Conservation (phyloP, 53 echinoderm and acorn worm species). For the Holothuria scabra region DNA sequence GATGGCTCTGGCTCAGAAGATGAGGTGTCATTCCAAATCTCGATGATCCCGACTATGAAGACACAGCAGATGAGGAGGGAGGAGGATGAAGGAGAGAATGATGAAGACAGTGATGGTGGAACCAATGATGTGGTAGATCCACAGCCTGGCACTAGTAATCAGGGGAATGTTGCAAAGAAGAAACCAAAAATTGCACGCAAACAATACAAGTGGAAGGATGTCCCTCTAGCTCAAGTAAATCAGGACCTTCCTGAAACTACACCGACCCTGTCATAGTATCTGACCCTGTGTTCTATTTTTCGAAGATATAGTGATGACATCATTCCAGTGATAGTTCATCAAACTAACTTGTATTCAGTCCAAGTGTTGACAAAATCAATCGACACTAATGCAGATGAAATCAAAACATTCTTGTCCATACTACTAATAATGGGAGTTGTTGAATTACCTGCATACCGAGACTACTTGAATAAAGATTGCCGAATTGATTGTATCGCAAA, state of each 20-base stretch:
- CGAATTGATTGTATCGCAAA: neutral
- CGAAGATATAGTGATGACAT: constrained; percentile 19
- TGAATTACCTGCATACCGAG: neutral
- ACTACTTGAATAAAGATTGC: constrained; percentile 5
- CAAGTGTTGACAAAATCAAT: neutral
- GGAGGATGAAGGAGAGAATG: neutral
- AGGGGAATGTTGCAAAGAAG: constrained; percentile 3
- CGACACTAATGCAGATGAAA: constrained; percentile 15
- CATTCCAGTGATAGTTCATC: constrained; percentile 8
- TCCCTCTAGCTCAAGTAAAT: neutral
- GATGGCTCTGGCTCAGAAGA: neutral
- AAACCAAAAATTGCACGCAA: constrained; percentile 13
- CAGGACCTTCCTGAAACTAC: neutral
- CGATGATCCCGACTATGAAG: constrained; percentile 20
- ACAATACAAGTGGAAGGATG: constrained; percentile 21
- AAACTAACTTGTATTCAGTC: constrained; percentile 34
- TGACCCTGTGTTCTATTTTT: neutral
- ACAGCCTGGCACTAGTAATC: constrained; percentile 20
- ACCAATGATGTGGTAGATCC: constrained; percentile 1
- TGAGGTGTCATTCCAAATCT: constrained; percentile 13
- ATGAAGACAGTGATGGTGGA: constrained; percentile 13
- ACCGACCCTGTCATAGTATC: constrained; percentile 12
- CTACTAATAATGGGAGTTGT: constrained; percentile 9
- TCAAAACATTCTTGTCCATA: constrained; percentile 15
- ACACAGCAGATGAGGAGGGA: neutral